Evolutionary conservation across 2,797 vertebrate species (phyloP).

Genomic region (Sparus aurata): DNA sequence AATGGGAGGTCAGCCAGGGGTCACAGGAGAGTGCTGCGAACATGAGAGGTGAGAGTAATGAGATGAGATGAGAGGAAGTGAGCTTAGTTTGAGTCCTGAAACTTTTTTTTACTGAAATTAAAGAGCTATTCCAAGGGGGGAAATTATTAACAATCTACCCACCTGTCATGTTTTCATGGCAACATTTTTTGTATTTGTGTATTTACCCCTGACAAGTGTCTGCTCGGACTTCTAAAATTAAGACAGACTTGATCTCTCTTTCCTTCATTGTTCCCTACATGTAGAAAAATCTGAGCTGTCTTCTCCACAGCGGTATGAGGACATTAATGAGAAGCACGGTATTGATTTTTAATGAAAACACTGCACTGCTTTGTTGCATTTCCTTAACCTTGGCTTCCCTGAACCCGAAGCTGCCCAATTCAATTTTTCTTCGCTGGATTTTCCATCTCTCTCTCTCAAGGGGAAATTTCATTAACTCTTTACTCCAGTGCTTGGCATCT

Average conservation of each 20-base stretch:
- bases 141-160: neutral
- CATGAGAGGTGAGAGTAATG: constrained; percentile 51
- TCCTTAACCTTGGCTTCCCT: constrained; percentile 78
- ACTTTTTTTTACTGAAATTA: neutral
- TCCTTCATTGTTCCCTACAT: constrained; percentile 33
- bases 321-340: constrained; percentile 76
- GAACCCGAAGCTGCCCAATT: constrained; percentile 72
- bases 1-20: constrained; percentile 64
- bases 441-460: constrained; percentile 58
- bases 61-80: too few relatives aligned
- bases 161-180: neutral
- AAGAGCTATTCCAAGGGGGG: constrained; percentile 5
- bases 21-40: constrained; percentile 42
- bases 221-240: neutral
- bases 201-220: constrained; percentile 9
- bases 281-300: constrained; percentile 61
- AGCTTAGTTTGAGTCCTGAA: constrained; percentile 13
- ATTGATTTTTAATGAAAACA: constrained; percentile 83
- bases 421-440: constrained; percentile 68
- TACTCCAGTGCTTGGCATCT: constrained; percentile 61
- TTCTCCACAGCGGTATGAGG: constrained; percentile 56
- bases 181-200: neutral
- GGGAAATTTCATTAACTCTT: constrained; percentile 76
- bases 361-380: constrained; percentile 76
- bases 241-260: constrained; percentile 35